Percentiles rank a stretch among this genome's conserved stretches.
Conservation (phyloP, 2,888 invertebrate genomes). For the Thera britannica region DNA sequence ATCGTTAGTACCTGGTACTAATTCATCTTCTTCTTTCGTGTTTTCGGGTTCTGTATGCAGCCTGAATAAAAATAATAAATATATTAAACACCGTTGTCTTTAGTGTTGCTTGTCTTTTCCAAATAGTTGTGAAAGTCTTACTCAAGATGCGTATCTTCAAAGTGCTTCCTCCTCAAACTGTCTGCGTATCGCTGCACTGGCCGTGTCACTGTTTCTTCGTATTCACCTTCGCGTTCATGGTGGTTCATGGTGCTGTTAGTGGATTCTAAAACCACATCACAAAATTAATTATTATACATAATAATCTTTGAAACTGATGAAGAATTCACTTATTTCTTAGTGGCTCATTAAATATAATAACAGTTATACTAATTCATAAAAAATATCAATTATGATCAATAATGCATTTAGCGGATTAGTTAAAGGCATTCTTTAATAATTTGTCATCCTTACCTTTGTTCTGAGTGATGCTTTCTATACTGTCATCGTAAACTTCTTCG, state of each 20-base stretch:
- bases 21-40: constrained; percentile 63
- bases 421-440: neutral
- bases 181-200: constrained; percentile 85
- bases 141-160: constrained; percentile 67
- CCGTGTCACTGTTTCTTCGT: constrained; percentile 82
- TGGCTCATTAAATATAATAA: neutral
- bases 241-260: constrained; percentile 63
- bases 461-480: constrained; percentile 49
- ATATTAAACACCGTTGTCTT: neutral
- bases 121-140: constrained; percentile 46
- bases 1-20: constrained; percentile 66
- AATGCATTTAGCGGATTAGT: too few relatives aligned
- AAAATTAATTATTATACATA: neutral
- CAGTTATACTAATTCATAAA: neutral
- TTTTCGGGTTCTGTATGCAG: constrained; percentile 36
- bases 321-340: too few relatives aligned
- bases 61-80: constrained; percentile 43
- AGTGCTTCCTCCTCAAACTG: constrained; percentile 80
- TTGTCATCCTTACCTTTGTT: constrained; percentile 50
- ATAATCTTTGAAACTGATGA: neutral
- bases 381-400: too few relatives aligned
- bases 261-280: constrained; percentile 51
- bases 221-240: constrained; percentile 85
- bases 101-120: neutral
- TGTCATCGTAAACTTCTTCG: constrained; percentile 46